Conservation (phyloP, 2,113 vertebrate genomes). For the Bettongia penicillata region DNA sequence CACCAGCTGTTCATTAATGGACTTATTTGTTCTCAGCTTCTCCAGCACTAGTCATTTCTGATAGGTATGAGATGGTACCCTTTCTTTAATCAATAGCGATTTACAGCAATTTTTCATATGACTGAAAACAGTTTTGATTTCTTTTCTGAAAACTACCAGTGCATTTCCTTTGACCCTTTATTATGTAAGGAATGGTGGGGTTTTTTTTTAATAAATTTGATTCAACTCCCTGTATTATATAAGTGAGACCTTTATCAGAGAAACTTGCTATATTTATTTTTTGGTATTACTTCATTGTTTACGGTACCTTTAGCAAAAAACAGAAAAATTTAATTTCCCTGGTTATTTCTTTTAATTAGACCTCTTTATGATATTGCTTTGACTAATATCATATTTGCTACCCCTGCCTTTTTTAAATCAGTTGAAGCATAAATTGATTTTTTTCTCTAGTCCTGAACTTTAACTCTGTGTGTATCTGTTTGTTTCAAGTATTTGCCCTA, state of each 20-base stretch:
- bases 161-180: neutral
- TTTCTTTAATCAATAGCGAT: neutral
- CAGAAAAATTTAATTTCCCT: neutral
- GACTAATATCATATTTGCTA: neutral
- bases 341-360: neutral
- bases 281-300: neutral
- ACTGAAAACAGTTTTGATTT: neutral
- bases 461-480: neutral
- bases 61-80: neutral
- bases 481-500: neutral
- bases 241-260: neutral
- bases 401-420: neutral
- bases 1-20: neutral
- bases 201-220: neutral
- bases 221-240: neutral
- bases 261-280: neutral
- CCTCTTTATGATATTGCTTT: neutral
- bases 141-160: neutral
- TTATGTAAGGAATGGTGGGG: neutral
- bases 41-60: neutral
- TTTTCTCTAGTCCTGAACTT: neutral
- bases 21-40: neutral
- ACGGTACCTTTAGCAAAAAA: neutral
- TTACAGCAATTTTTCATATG: neutral
- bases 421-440: neutral